These are phyloP conservation scores for Hyposoter dolosus DNA, from an alignment of 2,888 invertebrate species.

Conservation along the genomic window DNA sequence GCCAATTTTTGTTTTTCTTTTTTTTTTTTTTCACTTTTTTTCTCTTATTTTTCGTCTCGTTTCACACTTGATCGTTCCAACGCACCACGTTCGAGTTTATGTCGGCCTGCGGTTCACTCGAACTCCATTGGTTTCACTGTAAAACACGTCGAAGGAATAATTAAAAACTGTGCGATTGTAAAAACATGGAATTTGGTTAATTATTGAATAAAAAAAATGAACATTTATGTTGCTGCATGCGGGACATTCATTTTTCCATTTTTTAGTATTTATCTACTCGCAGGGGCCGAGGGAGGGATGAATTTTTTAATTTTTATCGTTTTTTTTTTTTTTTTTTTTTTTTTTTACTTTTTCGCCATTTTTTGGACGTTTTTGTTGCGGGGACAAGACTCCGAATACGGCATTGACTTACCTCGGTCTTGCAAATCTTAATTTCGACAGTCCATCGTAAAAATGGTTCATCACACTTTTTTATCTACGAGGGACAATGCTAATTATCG, in stretches of 20 bases:
- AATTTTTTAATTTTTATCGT: background rate
- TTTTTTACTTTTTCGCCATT: slow-evolving; percentile 2
- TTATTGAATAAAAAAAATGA: slow-evolving; percentile 16
- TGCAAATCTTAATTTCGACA: slow-evolving; percentile 40
- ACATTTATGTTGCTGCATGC: slow-evolving; percentile 41
- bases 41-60: slow-evolving; percentile 38
- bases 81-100: slow-evolving; percentile 79
- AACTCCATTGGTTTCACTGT: slow-evolving; percentile 81
- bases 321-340: slow-evolving; percentile 8
- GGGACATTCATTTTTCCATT: slow-evolving; percentile 4
- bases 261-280: background rate
- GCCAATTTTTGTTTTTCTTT: slow-evolving; percentile 32
- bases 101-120: slow-evolving; percentile 71
- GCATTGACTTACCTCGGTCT: slow-evolving; percentile 76
- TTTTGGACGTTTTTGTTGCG: slow-evolving; percentile 33
- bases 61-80: slow-evolving; percentile 71
- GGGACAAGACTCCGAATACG: slow-evolving; percentile 77
- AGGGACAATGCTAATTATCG: slow-evolving; percentile 28
- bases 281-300: background rate
- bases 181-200: background rate
- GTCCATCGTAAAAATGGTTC: slow-evolving; percentile 53
- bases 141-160: slow-evolving; percentile 69
- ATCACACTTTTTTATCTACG: slow-evolving; percentile 59
- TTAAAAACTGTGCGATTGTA: background rate
- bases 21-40: slow-evolving; percentile 16